Evolutionary conservation across 2,888 invertebrate species (phyloP), one percentile per base, ranked within the genome.

Genomic region (Acronicta aceris): DNA sequence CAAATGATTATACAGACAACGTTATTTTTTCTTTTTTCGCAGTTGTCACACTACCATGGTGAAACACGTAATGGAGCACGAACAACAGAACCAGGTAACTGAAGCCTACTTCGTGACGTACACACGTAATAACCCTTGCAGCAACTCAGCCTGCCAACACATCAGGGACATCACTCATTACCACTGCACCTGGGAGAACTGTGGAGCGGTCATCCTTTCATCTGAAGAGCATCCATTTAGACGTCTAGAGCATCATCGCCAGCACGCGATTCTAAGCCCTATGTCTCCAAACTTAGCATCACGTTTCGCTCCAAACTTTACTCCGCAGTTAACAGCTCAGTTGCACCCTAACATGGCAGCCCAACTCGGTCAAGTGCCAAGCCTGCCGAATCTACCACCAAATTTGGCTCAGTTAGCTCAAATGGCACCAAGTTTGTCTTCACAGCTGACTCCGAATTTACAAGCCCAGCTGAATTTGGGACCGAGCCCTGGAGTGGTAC

Each of bases 101-200:
- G 97, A 97, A 21, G 96, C 97, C 3, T 97, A 96, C 83, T 97
- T 96, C 85, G 96, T 96, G 85, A 95, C 95, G 0, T 96, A 95
- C 49, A 95, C 96, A 4, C 95, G 96, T 50, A 95, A 95, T 63
- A 96, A 95, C 52, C 95, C 94, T 0, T 96, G 96, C 79, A 95
- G 96, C 54, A 96, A 96, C 74, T 96, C 96, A 25, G 95, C 95
- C 36, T 97, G 97, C 80, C 96, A 96, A 47, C 97, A 97, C 81
- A 96, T 97, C 59, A 95, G 96, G 75, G 97, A 97, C 71, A 97
- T 97, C 70, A 97, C 97, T 51, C 98, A 98, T 84, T 98, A 97
- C 83, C 98, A 98, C 85, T 98, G 98, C 92, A 97, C 97, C 83
- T 98, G 98, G 98, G 97, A 97, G 81, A 97, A 97, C 78, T 98